Conservation (phyloP, 2,888 invertebrate species). For the Synanthedon andrenaeformis region DNA sequence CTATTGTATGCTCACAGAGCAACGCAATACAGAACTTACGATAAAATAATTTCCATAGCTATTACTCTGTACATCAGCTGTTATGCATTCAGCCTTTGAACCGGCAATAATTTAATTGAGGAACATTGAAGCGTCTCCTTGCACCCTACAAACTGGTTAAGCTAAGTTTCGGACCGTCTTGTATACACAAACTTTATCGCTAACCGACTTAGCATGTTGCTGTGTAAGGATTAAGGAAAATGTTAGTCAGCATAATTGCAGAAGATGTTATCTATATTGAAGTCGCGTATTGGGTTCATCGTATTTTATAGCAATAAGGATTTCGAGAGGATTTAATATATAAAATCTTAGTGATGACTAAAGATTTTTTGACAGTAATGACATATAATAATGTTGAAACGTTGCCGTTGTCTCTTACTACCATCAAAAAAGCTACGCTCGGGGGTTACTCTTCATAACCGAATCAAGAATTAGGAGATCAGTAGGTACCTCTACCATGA, state of each 20-base stretch:
- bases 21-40: conserved; percentile 16
- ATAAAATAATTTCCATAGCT: conserved; percentile 42
- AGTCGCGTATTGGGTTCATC: too few species aligned
- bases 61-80: conserved; percentile 26
- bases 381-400: too few species aligned
- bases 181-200: conserved; percentile 42
- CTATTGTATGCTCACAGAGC: conserved; percentile 15
- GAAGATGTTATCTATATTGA: too few species aligned
- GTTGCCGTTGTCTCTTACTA: too few species aligned
- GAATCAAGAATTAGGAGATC: too few species aligned
- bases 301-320: too few species aligned
- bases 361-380: too few species aligned
- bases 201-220: conserved; percentile 25
- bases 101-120: conserved; percentile 59
- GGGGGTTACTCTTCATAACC: too few species aligned
- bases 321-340: too few species aligned
- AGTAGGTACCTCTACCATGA: too few species aligned
- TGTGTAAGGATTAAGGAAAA: neutral
- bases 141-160: conserved; percentile 23
- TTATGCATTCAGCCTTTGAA: conserved; percentile 60
- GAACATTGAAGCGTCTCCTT: conserved; percentile 47
- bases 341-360: too few species aligned
- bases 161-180: conserved; percentile 34
- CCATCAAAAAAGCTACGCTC: too few species aligned
- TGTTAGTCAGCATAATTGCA: neutral